Evolutionary conservation across 2,113 vertebrate genomes (phyloP).

Genomic region (Eptatretus burgeri): DNA sequence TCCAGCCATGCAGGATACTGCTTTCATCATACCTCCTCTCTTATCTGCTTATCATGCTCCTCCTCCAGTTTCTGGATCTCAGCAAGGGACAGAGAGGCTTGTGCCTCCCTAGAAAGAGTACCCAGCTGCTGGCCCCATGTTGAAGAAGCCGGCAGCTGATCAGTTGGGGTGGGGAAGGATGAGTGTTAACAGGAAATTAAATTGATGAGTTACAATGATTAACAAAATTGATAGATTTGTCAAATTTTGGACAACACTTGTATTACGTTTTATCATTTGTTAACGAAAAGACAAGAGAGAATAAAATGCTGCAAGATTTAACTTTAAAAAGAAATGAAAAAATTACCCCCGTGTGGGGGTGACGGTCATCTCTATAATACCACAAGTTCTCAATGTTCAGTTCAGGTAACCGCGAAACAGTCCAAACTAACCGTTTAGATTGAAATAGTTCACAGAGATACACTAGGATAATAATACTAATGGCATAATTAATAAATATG

Average conservation of each 20-base stretch:
- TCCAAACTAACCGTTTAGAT: too few relatives aligned
- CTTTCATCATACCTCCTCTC: constrained; percentile 35
- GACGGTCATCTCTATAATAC: too few relatives aligned
- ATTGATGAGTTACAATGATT: background rate
- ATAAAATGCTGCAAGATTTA: too few relatives aligned
- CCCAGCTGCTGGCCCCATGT: constrained; percentile 86
- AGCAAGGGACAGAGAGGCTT: constrained; percentile 50
- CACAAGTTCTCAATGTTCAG: too few relatives aligned
- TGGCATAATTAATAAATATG: too few relatives aligned
- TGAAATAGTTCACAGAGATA: too few relatives aligned
- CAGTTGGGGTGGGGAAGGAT: constrained; percentile 6
- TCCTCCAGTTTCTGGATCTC: constrained; percentile 95
- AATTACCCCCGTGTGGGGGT: too few relatives aligned
- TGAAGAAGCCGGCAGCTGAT: constrained; percentile 74
- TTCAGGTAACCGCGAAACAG: too few relatives aligned
- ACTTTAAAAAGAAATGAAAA: too few relatives aligned
- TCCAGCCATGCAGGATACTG: too few relatives aligned
- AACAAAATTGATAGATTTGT: background rate
- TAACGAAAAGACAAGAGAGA: background rate
- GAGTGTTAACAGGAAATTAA: background rate
- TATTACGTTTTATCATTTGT: background rate
- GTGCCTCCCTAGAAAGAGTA: constrained; percentile 25
- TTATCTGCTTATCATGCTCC: constrained; percentile 46
- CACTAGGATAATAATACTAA: too few relatives aligned
- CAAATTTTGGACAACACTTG: background rate